Base-by-base conservation (phyloP, 1,140 invertebrate species). In the Listronotus bonariensis region DNA sequence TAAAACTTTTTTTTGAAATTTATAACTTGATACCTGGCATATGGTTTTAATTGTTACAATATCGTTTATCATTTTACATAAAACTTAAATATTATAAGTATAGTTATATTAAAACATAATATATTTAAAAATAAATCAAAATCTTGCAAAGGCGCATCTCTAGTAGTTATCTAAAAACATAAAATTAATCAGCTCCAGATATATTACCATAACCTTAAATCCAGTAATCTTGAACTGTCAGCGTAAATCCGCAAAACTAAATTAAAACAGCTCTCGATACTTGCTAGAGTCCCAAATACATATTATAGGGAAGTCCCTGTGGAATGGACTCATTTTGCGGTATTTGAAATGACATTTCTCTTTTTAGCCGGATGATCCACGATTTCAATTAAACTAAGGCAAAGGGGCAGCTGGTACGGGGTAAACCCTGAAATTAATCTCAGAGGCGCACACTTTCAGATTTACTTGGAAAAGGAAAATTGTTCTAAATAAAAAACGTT, bases 321-420 rank as follows among this genome's bases (percentile, higher is more conserved):
- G 63, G 68, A 56, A 62, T 62, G 40, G 63, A 60, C 59, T 69
- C 68, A 69, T 69, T 69, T 69, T 69, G 68, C 45, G 62, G 68
- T 43, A 61, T 52, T 40, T 58, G 58, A 69, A 69, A 69, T 69
- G 68, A 69, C 68, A 69, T 49, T 69, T 63, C 68, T 69, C 68
- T 69, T 69, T 69, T 69, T 69, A 69, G 53, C 59, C 54, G 59
- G 65, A 52, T 69, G 63, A 69, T 69, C 68, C 68, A 54, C 68
- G 57, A 53, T 69, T 69, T 57, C 68, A 69, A 69, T 69, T 69
- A 69, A 69, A 69, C 57, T 52, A 65, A 49, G 43, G 55, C 20
- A 49, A 49, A 49, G 20, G 46, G 46, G 18, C 42, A 17, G 20
- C 46, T 20, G 46, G 46, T 49, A 15, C 18, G 46, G 46, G 46